Conservation (phyloP, 2,113 vertebrate genomes). For the Vanacampus margaritifer region DNA sequence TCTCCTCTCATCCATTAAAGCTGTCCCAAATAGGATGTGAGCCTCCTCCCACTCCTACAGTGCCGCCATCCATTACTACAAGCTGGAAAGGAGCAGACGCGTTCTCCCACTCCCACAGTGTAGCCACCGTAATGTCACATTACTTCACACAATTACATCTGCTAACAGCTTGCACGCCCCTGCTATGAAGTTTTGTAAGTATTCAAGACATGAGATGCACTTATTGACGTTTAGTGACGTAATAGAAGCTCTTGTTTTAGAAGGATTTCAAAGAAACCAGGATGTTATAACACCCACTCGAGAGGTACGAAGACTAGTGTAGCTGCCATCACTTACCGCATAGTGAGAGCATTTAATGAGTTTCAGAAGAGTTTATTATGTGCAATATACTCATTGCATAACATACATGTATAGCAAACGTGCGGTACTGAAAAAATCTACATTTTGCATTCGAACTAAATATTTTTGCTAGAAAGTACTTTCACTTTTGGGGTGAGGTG, state of each 20-base stretch:
- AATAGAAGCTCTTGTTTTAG: conserved; percentile 23
- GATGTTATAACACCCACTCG: conserved; percentile 22
- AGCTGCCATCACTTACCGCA: neutral
- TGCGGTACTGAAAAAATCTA: too few species aligned
- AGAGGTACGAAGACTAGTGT: conserved; percentile 24
- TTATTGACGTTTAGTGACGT: conserved; percentile 36
- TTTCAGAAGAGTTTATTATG: neutral
- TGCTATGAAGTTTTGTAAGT: conserved; percentile 34
- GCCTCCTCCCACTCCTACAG: conserved; percentile 66
- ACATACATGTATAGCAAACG: too few species aligned
- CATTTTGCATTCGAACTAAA: too few species aligned
- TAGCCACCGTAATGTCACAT: conserved; percentile 54
- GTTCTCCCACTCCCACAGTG: conserved; percentile 65
- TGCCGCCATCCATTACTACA: conserved; percentile 68
- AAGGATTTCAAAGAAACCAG: conserved; percentile 5
- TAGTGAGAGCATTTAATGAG: neutral
- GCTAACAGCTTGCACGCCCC: conserved; percentile 36
- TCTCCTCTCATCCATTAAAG: conserved; percentile 69
- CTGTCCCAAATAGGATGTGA: conserved; percentile 67
- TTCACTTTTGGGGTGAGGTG: too few species aligned
- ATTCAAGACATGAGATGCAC: conserved; percentile 36
- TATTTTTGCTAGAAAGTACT: too few species aligned
- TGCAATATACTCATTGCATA: too few species aligned
- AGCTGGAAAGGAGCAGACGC: conserved; percentile 59
- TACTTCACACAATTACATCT: conserved; percentile 46